Evolutionary conservation across 1,140 invertebrate species (phyloP), one percentile per base, ranked within the genome.

Genomic region (Zaprionus vittiger): DNA sequence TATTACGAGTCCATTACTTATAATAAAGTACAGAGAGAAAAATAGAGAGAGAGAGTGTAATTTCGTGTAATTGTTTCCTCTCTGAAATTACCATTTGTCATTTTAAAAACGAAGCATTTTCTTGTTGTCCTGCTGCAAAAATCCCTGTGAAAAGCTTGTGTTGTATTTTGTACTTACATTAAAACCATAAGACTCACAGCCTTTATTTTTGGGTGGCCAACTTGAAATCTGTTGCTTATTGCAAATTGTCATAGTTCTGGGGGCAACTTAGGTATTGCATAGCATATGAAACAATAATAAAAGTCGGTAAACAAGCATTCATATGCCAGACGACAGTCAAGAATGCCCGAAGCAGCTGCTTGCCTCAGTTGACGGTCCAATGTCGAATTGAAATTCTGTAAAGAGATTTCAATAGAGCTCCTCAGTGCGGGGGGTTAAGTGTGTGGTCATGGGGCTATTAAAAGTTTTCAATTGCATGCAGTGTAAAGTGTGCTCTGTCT

Each of bases 321-420:
- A 17, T 9, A 7, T 9, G 41, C 41, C 7, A 47, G 15, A 15
- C 5, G 38, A 41, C 14, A 15, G 38, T 6, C 1, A 15, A 44
- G 41, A 44, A 2, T 44, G n/a, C 41, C 41, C 41, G 14, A 41
- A 41, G 38, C 15, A 4, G 34, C 12, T 14, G 34, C 34, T 38
- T 4, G 12, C 14, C 37, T 15, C 37, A 15, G 37, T 17, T 7
- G 17, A 7, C 7, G 14, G 17, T 11, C 11, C 2, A 22, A 5
- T 22, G 47, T 52, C 47, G 17, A 56, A 26, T 56, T 28, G 54
- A 28, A 31, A 56, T 56, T 24, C 54, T 28, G 7, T 24, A n/a
- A 31, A 31, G 54, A 56, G 24, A 0, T 15, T 55, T 26, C 38
- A 61, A 61, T 31, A 26, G 59, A 61, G 26, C 17, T 56, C 1